Evolutionary conservation across 2,797 vertebrate genomes (phyloP).

Genomic region (Rhinella marina): DNA sequence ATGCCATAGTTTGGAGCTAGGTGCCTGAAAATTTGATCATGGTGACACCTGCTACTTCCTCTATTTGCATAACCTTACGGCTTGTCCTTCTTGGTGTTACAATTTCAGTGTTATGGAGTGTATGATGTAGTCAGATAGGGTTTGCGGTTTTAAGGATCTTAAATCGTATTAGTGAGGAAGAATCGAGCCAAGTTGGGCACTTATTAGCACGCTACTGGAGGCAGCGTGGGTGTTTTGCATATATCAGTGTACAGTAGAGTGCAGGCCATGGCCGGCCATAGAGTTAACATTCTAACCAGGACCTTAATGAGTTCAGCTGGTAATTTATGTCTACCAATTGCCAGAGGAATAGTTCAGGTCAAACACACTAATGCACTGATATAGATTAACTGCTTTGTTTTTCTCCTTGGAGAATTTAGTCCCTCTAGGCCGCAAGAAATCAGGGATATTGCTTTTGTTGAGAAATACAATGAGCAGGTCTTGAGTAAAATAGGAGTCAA

Average conservation of each 20-base stretch:
- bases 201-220: constrained; percentile 25
- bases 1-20: too few relatives aligned
- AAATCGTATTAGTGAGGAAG: background rate
- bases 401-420: constrained; percentile 47
- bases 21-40: too few relatives aligned
- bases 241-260: constrained; percentile 22
- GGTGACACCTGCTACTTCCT: too few relatives aligned
- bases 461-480: constrained; percentile 31
- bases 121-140: background rate
- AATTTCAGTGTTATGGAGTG: background rate
- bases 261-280: background rate
- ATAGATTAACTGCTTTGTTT: constrained; percentile 55
- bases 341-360: constrained; percentile 52
- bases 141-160: background rate
- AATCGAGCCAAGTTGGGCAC: background rate
- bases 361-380: constrained; percentile 51
- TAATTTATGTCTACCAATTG: constrained; percentile 49
- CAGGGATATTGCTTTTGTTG: constrained; percentile 47
- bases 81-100: too few relatives aligned
- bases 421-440: constrained; percentile 10
- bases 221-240: constrained; percentile 18
- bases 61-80: too few relatives aligned
- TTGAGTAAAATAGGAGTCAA: constrained; percentile 31
- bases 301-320: constrained; percentile 24
- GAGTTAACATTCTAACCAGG: constrained; percentile 27